These are phyloP conservation scores for Drosophila longiperda DNA, from an alignment of 2,888 invertebrate genomes.

Conservation along the genomic window DNA sequence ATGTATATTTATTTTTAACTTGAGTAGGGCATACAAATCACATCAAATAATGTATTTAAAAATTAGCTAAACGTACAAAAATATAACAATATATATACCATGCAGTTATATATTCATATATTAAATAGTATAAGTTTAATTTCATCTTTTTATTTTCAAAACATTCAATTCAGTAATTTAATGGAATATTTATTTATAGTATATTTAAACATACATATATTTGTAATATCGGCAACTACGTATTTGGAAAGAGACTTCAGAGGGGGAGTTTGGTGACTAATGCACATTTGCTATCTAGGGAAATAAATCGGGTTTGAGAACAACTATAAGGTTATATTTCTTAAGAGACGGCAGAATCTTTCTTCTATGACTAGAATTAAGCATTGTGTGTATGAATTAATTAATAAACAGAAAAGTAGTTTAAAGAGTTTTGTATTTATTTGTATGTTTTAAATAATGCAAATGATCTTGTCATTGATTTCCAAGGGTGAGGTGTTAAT, in stretches of 20 bases:
- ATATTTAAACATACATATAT: slow-evolving; percentile 32
- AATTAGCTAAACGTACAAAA: slow-evolving; percentile 81
- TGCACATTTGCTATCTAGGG: slow-evolving; percentile 33
- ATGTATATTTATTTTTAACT: slow-evolving; percentile 61
- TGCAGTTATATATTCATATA: slow-evolving; percentile 35
- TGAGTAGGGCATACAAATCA: slow-evolving; percentile 76
- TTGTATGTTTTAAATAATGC: slow-evolving; percentile 57
- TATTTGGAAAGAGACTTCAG: slow-evolving; percentile 36
- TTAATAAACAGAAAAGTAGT: slow-evolving; percentile 35
- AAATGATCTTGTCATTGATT: slow-evolving; percentile 62
- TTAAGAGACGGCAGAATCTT: slow-evolving; percentile 7
- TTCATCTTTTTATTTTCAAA: slow-evolving; percentile 19
- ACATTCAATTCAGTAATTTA: slow-evolving; percentile 42
- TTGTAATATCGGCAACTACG: slow-evolving; percentile 34
- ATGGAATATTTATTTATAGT: slow-evolving; percentile 44
- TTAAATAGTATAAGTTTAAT: slow-evolving; percentile 43
- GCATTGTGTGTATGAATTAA: slow-evolving; percentile 5
- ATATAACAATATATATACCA: slow-evolving; percentile 72
- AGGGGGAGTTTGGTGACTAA: slow-evolving; percentile 4
- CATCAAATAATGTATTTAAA: slow-evolving; percentile 78
- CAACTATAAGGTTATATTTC: slow-evolving; percentile 20
- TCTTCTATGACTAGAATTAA: slow-evolving; percentile 48
- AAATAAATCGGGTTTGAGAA: slow-evolving; percentile 36
- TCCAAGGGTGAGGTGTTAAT: slow-evolving; percentile 46
- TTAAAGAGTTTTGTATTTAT: slow-evolving; percentile 54